These are phyloP conservation scores for Dufourea novaeangliae DNA, from an alignment of 1,140 invertebrate genomes.

Conservation along the genomic window DNA sequence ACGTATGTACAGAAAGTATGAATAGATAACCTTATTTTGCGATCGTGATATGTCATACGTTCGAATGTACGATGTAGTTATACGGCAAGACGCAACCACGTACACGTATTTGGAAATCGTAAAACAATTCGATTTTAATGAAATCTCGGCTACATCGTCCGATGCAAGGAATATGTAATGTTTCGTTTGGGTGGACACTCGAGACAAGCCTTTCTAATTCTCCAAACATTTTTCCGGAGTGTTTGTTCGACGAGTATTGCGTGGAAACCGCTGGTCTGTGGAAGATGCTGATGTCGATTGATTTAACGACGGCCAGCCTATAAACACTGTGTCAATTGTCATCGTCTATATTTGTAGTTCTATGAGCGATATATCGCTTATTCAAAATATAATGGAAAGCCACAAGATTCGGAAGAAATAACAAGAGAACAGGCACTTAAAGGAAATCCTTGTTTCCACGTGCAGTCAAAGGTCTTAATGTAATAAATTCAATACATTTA, in stretches of 20 bases:
- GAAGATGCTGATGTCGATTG: slow-evolving; percentile 5
- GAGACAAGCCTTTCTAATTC: not conserved
- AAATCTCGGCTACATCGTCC: not conserved
- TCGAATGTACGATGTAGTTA: not conserved
- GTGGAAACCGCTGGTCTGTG: not conserved
- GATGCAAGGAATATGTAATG: not conserved
- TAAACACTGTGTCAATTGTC: not conserved
- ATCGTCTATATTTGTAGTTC: not conserved
- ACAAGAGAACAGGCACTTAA: not conserved
- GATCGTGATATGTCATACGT: slow-evolving; percentile 38
- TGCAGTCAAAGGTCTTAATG: not conserved
- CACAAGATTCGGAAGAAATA: not conserved
- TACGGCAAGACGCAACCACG: not conserved
- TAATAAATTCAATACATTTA: too few species aligned
- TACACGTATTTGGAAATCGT: not conserved
- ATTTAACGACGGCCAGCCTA: not conserved
- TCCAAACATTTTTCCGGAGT: not conserved
- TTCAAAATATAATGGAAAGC: slow-evolving; percentile 16
- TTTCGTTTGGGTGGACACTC: not conserved
- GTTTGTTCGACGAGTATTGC: too few species aligned
- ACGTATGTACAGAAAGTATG: not conserved
- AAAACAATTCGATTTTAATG: not conserved
- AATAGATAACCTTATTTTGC: slow-evolving; percentile 25
- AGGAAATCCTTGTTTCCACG: not conserved
- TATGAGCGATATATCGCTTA: not conserved